phyloP scores from a whole-genome alignment of 2,888 invertebrate genomes.

The Xestia c-nigrum region DNA sequence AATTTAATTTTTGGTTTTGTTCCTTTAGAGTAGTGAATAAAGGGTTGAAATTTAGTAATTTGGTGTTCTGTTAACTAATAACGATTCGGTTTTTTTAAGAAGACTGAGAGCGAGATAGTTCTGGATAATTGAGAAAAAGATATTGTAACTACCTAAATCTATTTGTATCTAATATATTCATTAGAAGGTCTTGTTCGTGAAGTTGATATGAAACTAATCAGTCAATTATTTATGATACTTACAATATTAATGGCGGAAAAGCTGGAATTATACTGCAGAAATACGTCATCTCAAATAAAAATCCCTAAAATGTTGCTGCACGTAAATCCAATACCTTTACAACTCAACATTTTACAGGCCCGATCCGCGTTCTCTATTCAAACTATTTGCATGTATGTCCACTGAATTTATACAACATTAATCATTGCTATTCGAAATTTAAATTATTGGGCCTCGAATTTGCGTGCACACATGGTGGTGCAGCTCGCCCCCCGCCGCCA shows the following conservation, averaged over 20 bases:
- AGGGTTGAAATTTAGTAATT: not conserved
- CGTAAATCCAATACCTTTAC: not conserved
- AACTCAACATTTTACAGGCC: constrained; percentile 36
- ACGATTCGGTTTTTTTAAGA: not conserved
- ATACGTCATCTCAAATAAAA: not conserved
- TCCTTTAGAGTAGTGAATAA: not conserved
- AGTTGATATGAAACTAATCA: not conserved
- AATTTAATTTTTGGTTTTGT: not conserved
- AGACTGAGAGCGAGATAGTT: not conserved
- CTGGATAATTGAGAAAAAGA: not conserved
- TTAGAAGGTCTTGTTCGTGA: not conserved
- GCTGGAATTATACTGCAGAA: not conserved
- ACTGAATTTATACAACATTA: constrained; percentile 85
- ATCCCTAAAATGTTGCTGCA: constrained; percentile 19
- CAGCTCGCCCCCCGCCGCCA: constrained; percentile 68
- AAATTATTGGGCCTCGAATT: constrained; percentile 89
- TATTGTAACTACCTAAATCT: not conserved
- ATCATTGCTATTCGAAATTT: constrained; percentile 88
- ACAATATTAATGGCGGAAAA: not conserved
- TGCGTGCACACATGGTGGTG: constrained; percentile 89
- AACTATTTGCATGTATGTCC: constrained; percentile 51
- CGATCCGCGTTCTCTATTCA: constrained; percentile 27
- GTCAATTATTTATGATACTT: too few species aligned
- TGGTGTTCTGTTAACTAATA: not conserved
- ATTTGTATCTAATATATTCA: not conserved